Evolutionary conservation across 2,113 vertebrate genomes (phyloP).

Genomic region (Carettochelys insculpta): DNA sequence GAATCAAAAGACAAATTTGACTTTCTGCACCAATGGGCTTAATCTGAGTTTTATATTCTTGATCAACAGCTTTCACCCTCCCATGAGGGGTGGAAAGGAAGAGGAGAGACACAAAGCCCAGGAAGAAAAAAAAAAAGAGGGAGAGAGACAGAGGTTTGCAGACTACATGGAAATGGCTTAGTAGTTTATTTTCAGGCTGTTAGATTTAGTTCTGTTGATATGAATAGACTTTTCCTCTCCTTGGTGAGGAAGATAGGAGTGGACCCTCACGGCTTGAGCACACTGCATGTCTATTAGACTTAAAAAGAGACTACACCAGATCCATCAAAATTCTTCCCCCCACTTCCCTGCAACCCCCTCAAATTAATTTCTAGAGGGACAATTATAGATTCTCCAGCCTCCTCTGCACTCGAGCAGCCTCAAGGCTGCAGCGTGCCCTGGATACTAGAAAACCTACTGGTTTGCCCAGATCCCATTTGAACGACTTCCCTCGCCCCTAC

Average conservation of each 20-base stretch:
- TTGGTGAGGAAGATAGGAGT: background rate
- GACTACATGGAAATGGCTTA: background rate
- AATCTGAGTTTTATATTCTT: background rate
- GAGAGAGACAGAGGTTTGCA: background rate
- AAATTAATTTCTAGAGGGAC: accelerated
- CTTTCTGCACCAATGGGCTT: background rate
- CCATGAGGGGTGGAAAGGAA: background rate
- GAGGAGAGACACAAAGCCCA: background rate
- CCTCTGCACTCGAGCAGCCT: background rate
- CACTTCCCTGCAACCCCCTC: background rate
- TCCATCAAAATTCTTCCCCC: accelerated
- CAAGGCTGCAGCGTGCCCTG: background rate
- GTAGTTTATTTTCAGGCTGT: constrained; percentile 23
- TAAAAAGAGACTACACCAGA: background rate
- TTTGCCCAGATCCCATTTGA: too few species aligned
- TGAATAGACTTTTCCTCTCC: background rate
- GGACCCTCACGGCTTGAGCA: background rate
- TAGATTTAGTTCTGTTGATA: background rate
- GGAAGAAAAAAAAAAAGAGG: too few species aligned
- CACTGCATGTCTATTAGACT: background rate
- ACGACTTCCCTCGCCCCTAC: background rate
- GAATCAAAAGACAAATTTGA: background rate
- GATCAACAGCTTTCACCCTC: background rate
- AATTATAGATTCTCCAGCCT: background rate
- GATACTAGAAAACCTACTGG: too few species aligned